phyloP scores from a whole-genome alignment of 2,113 vertebrate species.

The Megaceryle maxima region DNA sequence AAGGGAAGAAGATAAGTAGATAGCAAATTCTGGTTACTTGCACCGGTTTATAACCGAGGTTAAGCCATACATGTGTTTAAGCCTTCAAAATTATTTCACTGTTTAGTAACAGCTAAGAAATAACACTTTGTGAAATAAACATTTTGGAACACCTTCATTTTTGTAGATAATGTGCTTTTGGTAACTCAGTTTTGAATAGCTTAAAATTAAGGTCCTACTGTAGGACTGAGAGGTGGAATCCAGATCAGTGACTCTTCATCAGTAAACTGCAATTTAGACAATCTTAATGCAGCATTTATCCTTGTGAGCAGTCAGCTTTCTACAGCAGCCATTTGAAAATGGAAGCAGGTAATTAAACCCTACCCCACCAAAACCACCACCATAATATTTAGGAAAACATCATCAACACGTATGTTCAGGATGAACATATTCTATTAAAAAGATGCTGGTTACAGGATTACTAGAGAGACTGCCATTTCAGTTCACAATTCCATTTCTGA shows the following conservation, averaged over 20 bases:
- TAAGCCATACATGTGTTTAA: background rate
- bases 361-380: background rate
- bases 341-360: background rate
- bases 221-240: background rate
- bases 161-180: background rate
- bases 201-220: background rate
- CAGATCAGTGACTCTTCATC: background rate
- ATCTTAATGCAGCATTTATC: background rate
- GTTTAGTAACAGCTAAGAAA: background rate
- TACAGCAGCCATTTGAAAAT: background rate
- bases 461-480: background rate
- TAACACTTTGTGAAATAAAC: constrained; percentile 9
- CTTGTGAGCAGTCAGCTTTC: background rate
- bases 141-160: constrained; percentile 2
- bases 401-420: background rate
- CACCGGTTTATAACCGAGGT: background rate
- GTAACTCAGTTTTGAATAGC: background rate
- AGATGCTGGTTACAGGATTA: background rate
- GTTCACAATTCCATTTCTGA: background rate
- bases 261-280: background rate
- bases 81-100: background rate
- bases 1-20: background rate
- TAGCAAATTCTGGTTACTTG: background rate
- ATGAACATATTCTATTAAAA: background rate
- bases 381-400: background rate